These are phyloP conservation scores for Procambarus clarkii DNA, from an alignment of 1,140 invertebrate genomes.

Conservation along the genomic window DNA sequence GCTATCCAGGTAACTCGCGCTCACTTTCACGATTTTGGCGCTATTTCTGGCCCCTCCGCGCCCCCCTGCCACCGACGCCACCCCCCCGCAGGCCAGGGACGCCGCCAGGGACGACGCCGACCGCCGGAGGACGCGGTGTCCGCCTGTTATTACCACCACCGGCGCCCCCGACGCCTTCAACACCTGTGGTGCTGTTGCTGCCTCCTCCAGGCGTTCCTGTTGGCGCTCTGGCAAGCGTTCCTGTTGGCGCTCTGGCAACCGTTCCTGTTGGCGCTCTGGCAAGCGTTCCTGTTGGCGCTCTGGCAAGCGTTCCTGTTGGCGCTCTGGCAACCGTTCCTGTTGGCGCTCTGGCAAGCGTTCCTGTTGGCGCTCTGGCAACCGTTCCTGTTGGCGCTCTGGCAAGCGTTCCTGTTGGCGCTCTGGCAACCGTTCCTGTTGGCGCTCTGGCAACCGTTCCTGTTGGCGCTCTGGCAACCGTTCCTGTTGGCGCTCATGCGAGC, in stretches of 20 bases:
- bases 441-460: neutral
- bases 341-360: neutral
- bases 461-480: neutral
- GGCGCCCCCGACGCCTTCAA: neutral
- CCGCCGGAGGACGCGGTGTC: neutral
- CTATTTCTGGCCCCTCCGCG: neutral
- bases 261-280: neutral
- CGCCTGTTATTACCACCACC: neutral
- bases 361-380: neutral
- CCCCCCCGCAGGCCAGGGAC: neutral
- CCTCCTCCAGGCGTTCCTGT: neutral
- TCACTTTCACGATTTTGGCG: neutral
- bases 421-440: neutral
- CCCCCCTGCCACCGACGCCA: neutral
- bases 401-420: neutral
- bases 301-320: neutral
- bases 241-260: neutral
- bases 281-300: neutral
- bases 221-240: neutral
- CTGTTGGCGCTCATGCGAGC: too few species aligned
- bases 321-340: neutral
- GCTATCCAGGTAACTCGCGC: neutral
- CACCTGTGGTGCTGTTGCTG: neutral
- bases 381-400: neutral
- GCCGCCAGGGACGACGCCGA: conserved; percentile 4